Percentiles rank a stretch among this genome's conserved stretches.
These are phyloP conservation scores for Archips xylosteana DNA, from an alignment of 2,888 invertebrate species.

Conservation along the genomic window DNA sequence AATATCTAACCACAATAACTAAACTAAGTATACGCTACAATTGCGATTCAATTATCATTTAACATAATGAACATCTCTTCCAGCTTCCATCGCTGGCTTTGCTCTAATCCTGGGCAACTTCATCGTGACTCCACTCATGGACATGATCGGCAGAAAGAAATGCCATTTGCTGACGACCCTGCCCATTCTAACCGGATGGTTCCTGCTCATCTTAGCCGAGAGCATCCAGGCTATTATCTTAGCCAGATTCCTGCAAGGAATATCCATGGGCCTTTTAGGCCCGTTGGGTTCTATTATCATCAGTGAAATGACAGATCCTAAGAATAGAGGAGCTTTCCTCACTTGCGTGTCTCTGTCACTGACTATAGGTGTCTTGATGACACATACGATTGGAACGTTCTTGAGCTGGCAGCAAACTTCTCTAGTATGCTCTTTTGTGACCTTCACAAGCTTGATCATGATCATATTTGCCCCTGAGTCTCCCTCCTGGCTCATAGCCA, in stretches of 20 bases:
- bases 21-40: background rate
- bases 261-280: conserved; percentile 85
- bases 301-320: conserved; percentile 86
- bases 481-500: conserved; percentile 88
- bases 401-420: conserved; percentile 86
- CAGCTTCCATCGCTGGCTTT: conserved; percentile 87
- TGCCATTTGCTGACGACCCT: conserved; percentile 83
- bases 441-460: conserved; percentile 79
- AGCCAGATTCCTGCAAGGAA: conserved; percentile 83
- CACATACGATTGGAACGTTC: conserved; percentile 87
- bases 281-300: conserved; percentile 84
- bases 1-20: too few relatives aligned
- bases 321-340: conserved; percentile 86
- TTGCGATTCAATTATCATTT: background rate
- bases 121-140: conserved; percentile 84
- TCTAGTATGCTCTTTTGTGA: conserved; percentile 79
- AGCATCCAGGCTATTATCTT: conserved; percentile 74
- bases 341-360: conserved; percentile 86
- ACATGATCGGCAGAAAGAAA: conserved; percentile 83
- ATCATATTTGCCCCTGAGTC: conserved; percentile 87
- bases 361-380: conserved; percentile 86
- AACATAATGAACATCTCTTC: conserved; percentile 51
- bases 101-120: conserved; percentile 86
- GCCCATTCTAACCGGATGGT: conserved; percentile 86
- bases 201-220: conserved; percentile 78